A percentile compares a stretch with the other conserved stretches of the same genome.
Conservation (phyloP, 2,888 invertebrate species). For the Sinodicranocentrus sp. region DNA sequence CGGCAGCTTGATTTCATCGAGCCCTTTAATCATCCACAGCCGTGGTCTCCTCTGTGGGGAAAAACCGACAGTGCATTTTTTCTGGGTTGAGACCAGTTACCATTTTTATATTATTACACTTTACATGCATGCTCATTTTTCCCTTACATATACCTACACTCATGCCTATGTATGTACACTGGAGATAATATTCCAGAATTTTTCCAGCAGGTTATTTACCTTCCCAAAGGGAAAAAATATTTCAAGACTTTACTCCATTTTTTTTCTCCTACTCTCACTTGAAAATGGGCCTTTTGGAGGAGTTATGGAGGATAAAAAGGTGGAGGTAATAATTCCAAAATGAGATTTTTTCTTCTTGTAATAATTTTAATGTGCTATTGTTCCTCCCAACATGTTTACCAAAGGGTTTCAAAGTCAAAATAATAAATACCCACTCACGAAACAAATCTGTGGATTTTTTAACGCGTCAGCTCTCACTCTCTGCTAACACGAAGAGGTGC, state of each 20-base stretch:
- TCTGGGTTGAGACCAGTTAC: background rate
- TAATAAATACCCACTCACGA: too few relatives aligned
- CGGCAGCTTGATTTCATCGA: constrained; percentile 74
- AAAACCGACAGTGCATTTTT: constrained; percentile 58
- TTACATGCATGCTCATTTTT: background rate
- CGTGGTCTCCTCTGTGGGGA: constrained; percentile 57
- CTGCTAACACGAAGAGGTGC: background rate
- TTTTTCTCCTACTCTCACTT: background rate
- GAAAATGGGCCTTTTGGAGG: background rate
- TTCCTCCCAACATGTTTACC: constrained; percentile 62
- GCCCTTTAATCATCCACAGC: constrained; percentile 75
- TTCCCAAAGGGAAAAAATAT: background rate
- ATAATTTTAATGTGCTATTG: constrained; percentile 65
- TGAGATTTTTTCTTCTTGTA: constrained; percentile 41
- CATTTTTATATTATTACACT: background rate
- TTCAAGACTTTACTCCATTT: background rate
- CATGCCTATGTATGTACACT: too few relatives aligned
- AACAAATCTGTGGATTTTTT: constrained; percentile 11
- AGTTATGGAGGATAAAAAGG: background rate
- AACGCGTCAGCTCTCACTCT: constrained; percentile 49
- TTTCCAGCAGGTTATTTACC: background rate
- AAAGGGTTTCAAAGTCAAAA: background rate
- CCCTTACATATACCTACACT: background rate
- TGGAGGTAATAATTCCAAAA: background rate
- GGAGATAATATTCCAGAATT: background rate